Conservation (phyloP, 2,113 vertebrate species). For the Limanda limanda region DNA sequence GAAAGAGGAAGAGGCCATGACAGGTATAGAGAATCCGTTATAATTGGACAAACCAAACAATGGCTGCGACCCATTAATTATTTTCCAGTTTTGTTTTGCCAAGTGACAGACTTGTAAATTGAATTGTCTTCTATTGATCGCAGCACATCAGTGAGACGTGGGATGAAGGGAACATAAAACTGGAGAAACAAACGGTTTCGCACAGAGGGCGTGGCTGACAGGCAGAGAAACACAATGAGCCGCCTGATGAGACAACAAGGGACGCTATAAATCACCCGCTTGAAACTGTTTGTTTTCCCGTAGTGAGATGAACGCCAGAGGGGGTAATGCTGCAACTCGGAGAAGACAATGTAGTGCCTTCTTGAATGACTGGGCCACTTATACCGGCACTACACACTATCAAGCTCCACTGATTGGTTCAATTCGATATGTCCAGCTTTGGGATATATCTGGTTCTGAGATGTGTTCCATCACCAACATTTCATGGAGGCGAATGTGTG, state of each 20-base stretch:
- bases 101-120: constrained; percentile 62
- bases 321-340: not conserved
- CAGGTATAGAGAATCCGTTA: constrained; percentile 28
- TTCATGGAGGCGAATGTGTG: too few species aligned
- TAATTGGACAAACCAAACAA: constrained; percentile 56
- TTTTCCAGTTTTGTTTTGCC: constrained; percentile 42
- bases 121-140: constrained; percentile 66
- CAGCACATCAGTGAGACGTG: constrained; percentile 50
- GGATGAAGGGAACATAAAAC: constrained; percentile 37
- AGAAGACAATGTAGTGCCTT: not conserved
- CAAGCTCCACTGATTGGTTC: constrained; percentile 9
- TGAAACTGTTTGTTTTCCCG: constrained; percentile 19
- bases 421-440: not conserved
- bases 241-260: constrained; percentile 35
- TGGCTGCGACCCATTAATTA: constrained; percentile 36
- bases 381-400: not conserved
- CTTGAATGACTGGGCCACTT: not conserved
- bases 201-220: constrained; percentile 38
- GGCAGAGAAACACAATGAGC: constrained; percentile 30
- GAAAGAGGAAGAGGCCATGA: not conserved
- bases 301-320: constrained; percentile 13
- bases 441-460: not conserved
- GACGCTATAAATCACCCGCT: constrained; percentile 21
- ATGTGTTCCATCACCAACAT: too few species aligned
- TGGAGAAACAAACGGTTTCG: constrained; percentile 40